phyloP scores from a whole-genome alignment of 2,888 invertebrate genomes.

The Thysanoteuthis rhombus region DNA sequence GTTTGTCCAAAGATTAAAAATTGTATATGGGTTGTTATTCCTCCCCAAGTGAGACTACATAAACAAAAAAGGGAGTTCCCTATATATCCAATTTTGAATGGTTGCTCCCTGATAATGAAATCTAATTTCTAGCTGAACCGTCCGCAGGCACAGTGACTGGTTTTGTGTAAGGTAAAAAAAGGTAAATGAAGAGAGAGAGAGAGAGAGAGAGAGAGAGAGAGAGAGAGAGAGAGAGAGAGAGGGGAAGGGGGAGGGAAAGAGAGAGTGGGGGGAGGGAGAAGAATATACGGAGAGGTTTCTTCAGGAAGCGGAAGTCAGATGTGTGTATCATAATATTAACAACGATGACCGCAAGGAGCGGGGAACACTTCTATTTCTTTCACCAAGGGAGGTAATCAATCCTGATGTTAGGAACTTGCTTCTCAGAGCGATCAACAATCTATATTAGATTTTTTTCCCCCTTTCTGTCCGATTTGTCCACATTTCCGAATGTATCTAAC shows the following conservation, averaged over 20 bases:
- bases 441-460: background rate
- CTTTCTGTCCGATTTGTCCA: background rate
- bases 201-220: background rate
- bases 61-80: slow-evolving; percentile 12
- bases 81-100: background rate
- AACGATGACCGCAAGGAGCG: background rate
- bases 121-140: background rate
- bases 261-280: no score
- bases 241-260: background rate
- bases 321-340: slow-evolving; percentile 12
- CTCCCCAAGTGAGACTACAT: background rate
- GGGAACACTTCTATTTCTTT: background rate
- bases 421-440: background rate
- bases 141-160: background rate
- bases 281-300: background rate
- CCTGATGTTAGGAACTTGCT: background rate
- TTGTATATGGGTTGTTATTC: background rate
- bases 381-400: background rate
- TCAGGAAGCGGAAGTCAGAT: background rate
- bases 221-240: background rate
- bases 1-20: background rate
- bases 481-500: background rate
- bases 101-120: slow-evolving; percentile 12
- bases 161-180: background rate
- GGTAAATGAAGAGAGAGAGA: background rate